Evolutionary conservation across 2,797 vertebrate genomes (phyloP).

Genomic region (Pteropus rufus): DNA sequence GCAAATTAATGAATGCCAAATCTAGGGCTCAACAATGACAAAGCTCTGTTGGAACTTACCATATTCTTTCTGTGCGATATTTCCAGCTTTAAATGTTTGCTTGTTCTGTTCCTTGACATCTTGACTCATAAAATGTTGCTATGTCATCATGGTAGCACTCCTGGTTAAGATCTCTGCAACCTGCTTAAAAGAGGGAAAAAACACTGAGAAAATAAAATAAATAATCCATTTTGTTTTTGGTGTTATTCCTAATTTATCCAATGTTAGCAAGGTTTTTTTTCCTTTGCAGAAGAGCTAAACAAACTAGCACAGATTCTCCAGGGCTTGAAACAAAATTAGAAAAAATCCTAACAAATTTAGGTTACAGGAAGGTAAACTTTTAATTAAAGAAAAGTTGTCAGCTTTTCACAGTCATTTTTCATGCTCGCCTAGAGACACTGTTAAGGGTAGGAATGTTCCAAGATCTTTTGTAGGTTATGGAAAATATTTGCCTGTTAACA

Average conservation of each 20-base stretch:
- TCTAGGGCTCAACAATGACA: constrained; percentile 35
- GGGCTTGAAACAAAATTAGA: not conserved
- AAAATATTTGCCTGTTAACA: not conserved
- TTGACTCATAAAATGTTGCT: not conserved
- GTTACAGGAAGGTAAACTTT: constrained; percentile 11
- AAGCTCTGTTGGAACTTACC: constrained; percentile 26
- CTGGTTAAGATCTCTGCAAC: not conserved
- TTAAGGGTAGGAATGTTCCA: not conserved
- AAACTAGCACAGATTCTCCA: not conserved
- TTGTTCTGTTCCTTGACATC: constrained; percentile 31
- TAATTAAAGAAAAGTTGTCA: constrained; percentile 20
- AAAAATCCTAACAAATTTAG: not conserved
- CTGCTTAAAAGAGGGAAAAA: constrained; percentile 20
- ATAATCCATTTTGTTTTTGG: not conserved
- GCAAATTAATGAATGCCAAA: constrained; percentile 60
- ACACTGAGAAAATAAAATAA: not conserved
- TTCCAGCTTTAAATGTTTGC: constrained; percentile 34
- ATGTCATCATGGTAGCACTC: not conserved
- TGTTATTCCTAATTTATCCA: not conserved
- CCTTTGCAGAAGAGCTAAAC: not conserved
- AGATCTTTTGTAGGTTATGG: not conserved
- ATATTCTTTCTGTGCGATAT: constrained; percentile 8
- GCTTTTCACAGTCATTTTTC: not conserved
- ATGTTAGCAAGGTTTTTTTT: not conserved
- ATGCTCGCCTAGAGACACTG: not conserved